phyloP scores from a whole-genome alignment of 2,888 invertebrate species.

The Pristionchus japonicus region DNA sequence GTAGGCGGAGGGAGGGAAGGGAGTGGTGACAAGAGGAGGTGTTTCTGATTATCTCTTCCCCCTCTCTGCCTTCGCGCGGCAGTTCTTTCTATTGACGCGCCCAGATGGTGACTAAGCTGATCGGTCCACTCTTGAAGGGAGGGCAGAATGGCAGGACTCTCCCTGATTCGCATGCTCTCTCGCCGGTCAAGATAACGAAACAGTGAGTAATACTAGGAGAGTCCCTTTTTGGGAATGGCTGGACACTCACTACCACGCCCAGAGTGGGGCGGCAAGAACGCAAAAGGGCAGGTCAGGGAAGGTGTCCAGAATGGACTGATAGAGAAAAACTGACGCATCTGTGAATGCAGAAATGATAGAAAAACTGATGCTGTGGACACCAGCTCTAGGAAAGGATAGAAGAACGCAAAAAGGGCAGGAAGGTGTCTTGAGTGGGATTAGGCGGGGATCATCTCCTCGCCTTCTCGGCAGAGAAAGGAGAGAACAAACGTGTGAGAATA shows the following conservation, averaged over 20 bases:
- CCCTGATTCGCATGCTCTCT: neutral
- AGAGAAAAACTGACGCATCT: neutral
- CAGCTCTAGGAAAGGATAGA: no score
- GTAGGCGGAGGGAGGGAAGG: neutral
- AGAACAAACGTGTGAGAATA: neutral
- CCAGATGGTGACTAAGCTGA: conserved; percentile 9
- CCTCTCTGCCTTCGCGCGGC: neutral
- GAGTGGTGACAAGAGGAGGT: neutral
- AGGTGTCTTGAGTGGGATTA: neutral
- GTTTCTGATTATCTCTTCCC: conserved; percentile 26
- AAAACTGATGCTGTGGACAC: neutral
- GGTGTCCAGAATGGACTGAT: neutral
- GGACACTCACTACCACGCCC: neutral
- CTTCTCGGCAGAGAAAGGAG: neutral
- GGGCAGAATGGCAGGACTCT: neutral
- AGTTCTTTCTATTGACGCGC: neutral
- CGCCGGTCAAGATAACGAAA: neutral
- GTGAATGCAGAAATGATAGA: neutral
- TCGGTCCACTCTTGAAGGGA: conserved; percentile 34
- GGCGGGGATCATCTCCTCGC: neutral
- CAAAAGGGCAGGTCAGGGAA: neutral
- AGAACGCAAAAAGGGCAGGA: neutral
- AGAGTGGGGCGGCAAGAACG: neutral
- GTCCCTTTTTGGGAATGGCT: neutral
- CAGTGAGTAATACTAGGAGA: neutral